Evolutionary conservation across 2,113 vertebrate genomes (phyloP).

Genomic region (Calonectris borealis): DNA sequence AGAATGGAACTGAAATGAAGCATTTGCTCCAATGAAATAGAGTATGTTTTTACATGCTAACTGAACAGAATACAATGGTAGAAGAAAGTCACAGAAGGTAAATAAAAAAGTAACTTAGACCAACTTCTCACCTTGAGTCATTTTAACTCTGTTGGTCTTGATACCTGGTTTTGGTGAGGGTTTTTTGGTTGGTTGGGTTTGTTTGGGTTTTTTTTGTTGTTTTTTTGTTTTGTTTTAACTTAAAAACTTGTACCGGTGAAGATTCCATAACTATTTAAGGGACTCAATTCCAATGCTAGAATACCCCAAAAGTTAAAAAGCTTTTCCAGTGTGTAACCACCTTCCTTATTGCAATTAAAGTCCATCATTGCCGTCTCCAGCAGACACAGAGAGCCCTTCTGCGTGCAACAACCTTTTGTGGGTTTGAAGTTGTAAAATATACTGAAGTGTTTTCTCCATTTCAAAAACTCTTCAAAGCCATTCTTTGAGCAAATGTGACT

Average conservation of each 20-base stretch:
- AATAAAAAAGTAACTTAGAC: background rate
- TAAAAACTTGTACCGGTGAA: background rate
- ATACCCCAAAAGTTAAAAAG: background rate
- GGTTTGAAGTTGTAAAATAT: background rate
- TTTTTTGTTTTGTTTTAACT: background rate
- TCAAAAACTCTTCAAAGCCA: background rate
- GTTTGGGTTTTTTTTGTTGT: background rate
- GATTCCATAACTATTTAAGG: background rate
- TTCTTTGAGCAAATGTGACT: background rate
- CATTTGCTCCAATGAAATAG: background rate
- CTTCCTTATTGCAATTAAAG: background rate
- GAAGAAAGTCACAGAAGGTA: background rate
- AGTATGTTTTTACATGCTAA: background rate
- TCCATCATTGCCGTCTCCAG: background rate
- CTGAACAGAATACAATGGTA: background rate
- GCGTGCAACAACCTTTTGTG: background rate
- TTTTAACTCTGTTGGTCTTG: background rate
- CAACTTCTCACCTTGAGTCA: background rate
- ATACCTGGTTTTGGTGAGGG: background rate
- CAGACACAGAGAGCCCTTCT: background rate
- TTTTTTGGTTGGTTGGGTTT: background rate
- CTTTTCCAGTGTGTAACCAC: background rate
- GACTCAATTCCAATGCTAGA: background rate
- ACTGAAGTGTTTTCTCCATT: background rate
- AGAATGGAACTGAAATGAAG: background rate